Conservation (phyloP, 2,113 vertebrate genomes). For the Antigone vipio region DNA sequence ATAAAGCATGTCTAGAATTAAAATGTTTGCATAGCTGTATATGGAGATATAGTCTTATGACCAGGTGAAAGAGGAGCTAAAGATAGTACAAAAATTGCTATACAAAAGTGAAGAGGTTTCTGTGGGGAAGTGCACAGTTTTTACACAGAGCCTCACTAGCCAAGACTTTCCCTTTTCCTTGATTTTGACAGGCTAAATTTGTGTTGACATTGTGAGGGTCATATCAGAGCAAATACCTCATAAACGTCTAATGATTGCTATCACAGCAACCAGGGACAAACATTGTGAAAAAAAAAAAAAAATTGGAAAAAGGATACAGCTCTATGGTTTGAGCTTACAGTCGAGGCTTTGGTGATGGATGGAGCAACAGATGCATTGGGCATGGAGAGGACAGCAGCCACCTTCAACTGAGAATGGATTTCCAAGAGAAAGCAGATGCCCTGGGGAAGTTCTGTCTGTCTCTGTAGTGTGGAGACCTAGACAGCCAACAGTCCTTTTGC, state of each 20-base stretch:
- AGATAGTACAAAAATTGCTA: background rate
- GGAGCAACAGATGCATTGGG: background rate
- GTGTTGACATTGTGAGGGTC: background rate
- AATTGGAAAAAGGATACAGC: background rate
- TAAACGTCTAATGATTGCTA: background rate
- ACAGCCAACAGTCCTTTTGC: background rate
- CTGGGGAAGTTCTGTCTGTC: background rate
- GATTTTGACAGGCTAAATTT: background rate
- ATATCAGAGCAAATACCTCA: background rate
- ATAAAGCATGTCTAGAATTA: background rate
- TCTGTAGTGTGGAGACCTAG: fast-evolving
- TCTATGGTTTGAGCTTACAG: background rate
- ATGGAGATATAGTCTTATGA: background rate
- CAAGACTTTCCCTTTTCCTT: background rate
- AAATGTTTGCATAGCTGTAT: background rate
- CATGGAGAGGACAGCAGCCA: background rate
- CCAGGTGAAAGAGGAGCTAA: background rate
- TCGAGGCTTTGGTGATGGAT: background rate
- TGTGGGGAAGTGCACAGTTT: background rate
- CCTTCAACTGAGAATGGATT: background rate
- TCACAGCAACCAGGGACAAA: background rate
- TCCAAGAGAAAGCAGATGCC: background rate
- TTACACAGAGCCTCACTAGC: background rate
- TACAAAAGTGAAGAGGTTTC: background rate
- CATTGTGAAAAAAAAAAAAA: fast-evolving